Evolutionary conservation across 1,140 invertebrate genomes (phyloP).

Genomic region (Diorhabda sublineata): DNA sequence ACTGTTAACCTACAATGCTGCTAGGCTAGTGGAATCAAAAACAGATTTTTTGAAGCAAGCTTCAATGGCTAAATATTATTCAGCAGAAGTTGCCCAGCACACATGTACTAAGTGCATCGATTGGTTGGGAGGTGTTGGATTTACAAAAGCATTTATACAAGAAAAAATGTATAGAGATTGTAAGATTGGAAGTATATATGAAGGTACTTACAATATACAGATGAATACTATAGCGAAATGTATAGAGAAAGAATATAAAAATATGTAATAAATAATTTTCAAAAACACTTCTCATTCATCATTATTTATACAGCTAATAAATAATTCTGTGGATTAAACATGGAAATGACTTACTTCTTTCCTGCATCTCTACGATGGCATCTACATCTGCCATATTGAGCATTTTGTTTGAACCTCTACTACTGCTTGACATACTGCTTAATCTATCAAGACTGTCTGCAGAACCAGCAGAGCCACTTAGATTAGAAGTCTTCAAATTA

Average conservation of each 20-base stretch:
- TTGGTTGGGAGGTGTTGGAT: slow-evolving; percentile 94
- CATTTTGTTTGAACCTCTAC: slow-evolving; percentile 37
- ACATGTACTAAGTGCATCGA: slow-evolving; percentile 78
- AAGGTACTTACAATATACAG: slow-evolving; percentile 97
- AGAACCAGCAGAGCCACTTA: slow-evolving; percentile 38
- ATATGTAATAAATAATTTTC: not conserved
- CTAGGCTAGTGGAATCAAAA: slow-evolving; percentile 78
- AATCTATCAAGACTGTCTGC: slow-evolving; percentile 42
- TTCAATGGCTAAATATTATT: slow-evolving; percentile 90
- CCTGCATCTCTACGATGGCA: slow-evolving; percentile 39
- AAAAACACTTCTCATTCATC: not conserved
- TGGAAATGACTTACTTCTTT: slow-evolving; percentile 35
- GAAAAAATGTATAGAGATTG: slow-evolving; percentile 95
- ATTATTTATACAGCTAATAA: not conserved
- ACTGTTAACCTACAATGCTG: slow-evolving; percentile 90
- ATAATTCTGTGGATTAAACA: not conserved
- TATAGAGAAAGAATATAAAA: slow-evolving; percentile 64
- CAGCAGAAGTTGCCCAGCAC: slow-evolving; percentile 78
- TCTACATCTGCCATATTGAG: slow-evolving; percentile 42
- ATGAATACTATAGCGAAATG: slow-evolving; percentile 92
- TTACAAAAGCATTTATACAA: slow-evolving; percentile 91
- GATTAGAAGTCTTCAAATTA: slow-evolving; percentile 7
- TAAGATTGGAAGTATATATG: slow-evolving; percentile 96
- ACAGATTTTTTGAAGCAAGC: slow-evolving; percentile 85
- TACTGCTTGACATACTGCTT: slow-evolving; percentile 40